Percentiles rank a stretch among this genome's conserved stretches.
These are phyloP conservation scores for Lynx canadensis DNA, from an alignment of 2,113 vertebrate species.

Conservation along the genomic window DNA sequence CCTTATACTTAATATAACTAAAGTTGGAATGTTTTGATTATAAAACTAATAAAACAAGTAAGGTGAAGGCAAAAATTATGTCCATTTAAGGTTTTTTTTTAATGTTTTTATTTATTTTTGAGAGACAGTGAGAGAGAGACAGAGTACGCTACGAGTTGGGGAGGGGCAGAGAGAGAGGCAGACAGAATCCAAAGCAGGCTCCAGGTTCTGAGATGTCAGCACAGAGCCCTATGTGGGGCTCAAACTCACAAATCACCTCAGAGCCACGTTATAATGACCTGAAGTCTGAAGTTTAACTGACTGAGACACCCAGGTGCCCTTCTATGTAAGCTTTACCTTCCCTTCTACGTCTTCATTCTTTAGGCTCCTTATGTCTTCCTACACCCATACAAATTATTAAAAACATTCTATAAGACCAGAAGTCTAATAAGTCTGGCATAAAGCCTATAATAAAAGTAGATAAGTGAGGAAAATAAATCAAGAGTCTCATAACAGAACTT, in stretches of 20 bases:
- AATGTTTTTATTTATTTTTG: too few species aligned
- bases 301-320: too few species aligned
- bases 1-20: background rate
- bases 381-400: background rate
- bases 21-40: background rate
- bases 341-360: background rate
- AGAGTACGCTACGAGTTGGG: too few species aligned
- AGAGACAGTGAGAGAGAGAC: too few species aligned
- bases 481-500: background rate
- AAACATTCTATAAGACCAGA: background rate
- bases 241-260: too few species aligned
- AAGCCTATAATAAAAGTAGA: background rate
- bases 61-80: background rate
- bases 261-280: too few species aligned
- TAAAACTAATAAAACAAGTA: background rate
- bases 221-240: too few species aligned
- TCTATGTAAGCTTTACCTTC: background rate
- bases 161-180: too few species aligned
- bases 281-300: too few species aligned
- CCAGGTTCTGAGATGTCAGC: too few species aligned
- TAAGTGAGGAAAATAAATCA: background rate
- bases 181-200: too few species aligned
- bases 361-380: background rate
- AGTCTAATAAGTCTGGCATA: background rate
- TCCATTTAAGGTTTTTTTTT: background rate